Base-by-base conservation (phyloP, 2,113 vertebrate genomes). In the Gavia stellata region DNA sequence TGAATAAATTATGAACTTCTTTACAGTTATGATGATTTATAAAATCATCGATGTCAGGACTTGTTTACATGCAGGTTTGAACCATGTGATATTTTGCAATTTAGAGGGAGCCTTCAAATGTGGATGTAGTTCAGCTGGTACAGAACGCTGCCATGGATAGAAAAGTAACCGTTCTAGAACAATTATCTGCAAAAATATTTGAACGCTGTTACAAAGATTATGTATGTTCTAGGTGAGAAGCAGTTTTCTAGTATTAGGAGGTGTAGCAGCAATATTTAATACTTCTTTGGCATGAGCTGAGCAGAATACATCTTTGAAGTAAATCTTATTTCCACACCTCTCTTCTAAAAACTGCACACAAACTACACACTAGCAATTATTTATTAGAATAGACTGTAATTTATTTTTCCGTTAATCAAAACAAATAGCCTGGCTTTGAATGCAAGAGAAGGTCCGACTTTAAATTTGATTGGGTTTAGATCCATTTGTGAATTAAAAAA, bases 391-490 rank as follows among this genome's bases (percentile, higher is more conserved):
- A 79, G n/a, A 15, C n/a, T 61, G 50, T 45, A 31, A 47, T 56
- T 80, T 79, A 45, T 65, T 96, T 92, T 88, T 77, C 34, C 6
- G 18, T 85, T 72, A 68, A 67, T 88, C 55, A 75, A 44, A 90
- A 81, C 25, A 74, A 91, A 56, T 84, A 89, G n/a, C 45, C 31
- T 77, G 56, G 50, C n/a, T 85, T 86, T 8, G 45, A 91, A 68
- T 73, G 45, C 25, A 55, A 20, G 45, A 53, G 24, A 23, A 70
- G 21, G 4, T 56, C 31, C 78, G 42, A 81, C 47, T 89, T 86
- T 3, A 79, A 31, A 55, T 85, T 89, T 1, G 3, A 7, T 70
- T 63, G 3, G 0, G 5, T 91, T 92, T 85, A 56, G 21, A 72
- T 79, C 33, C 14, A 12, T 75, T 72, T 90, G 13, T 71, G 47